Evolutionary conservation across 2,888 invertebrate genomes (phyloP).

Genomic region (Brenthis ino): DNA sequence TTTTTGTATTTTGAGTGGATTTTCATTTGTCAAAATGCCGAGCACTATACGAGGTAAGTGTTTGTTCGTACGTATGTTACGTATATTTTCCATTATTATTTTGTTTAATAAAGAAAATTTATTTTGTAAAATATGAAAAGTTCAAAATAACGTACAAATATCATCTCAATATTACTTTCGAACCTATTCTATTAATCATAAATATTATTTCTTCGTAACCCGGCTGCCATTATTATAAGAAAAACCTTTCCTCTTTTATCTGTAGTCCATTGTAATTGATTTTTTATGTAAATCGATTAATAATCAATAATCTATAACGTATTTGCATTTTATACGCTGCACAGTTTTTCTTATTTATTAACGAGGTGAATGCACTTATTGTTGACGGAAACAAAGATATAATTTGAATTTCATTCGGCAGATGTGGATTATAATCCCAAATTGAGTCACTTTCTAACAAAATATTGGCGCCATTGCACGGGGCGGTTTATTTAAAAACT

Average conservation of each 20-base stretch:
- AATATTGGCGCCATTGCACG: slow-evolving; percentile 38
- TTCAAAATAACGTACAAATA: too few relatives aligned
- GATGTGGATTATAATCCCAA: slow-evolving; percentile 51
- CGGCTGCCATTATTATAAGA: background rate
- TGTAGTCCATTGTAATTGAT: slow-evolving; percentile 5
- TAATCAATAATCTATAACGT: slow-evolving; percentile 36
- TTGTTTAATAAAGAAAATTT: background rate
- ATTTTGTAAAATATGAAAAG: too few relatives aligned
- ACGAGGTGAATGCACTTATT: slow-evolving; percentile 59
- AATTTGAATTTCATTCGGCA: slow-evolving; percentile 60
- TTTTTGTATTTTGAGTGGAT: slow-evolving; percentile 47
- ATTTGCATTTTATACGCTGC: slow-evolving; percentile 36
- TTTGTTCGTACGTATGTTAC: slow-evolving; percentile 13
- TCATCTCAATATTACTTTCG: too few relatives aligned
- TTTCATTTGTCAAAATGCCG: slow-evolving; percentile 73
- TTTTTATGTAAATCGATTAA: slow-evolving; percentile 20
- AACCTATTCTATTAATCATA: too few relatives aligned
- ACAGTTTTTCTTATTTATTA: slow-evolving; percentile 35
- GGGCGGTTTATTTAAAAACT: slow-evolving; percentile 1
- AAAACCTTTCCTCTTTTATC: slow-evolving; percentile 18
- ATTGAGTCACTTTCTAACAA: slow-evolving; percentile 53
- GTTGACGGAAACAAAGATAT: slow-evolving; percentile 59
- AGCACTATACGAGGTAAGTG: slow-evolving; percentile 79
- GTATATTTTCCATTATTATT: background rate
- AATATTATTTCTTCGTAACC: too few relatives aligned